These are phyloP conservation scores for Anastrepha ludens DNA, from an alignment of 1,140 invertebrate species.

Conservation along the genomic window DNA sequence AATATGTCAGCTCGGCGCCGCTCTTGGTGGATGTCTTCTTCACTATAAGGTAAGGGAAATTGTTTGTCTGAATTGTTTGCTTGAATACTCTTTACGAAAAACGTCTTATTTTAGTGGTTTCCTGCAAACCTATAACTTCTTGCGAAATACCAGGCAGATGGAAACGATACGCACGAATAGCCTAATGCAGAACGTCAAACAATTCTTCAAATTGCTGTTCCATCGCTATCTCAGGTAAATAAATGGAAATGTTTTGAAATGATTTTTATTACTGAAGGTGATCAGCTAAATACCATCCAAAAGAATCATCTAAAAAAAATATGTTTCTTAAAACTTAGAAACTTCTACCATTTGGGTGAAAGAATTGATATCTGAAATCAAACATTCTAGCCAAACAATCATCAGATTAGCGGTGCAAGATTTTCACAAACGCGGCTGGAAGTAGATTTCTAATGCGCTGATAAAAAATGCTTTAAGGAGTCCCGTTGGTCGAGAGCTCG, in stretches of 20 bases:
- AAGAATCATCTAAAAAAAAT: no score
- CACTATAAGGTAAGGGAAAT: conserved; percentile 66
- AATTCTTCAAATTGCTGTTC: conserved; percentile 69
- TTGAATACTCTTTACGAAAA: not conserved
- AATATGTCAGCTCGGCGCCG: conserved; percentile 69
- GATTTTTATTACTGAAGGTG: no score
- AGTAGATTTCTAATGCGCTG: no score
- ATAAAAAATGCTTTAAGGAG: no score
- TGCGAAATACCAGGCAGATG: conserved; percentile 67
- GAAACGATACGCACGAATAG: conserved; percentile 65
- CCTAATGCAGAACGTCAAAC: conserved; percentile 62
- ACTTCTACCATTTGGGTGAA: no score
- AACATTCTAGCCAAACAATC: no score
- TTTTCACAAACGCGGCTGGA: no score
- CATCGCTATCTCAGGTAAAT: conserved; percentile 69
- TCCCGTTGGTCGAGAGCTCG: no score
- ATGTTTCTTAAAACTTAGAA: no score
- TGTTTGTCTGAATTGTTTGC: not conserved
- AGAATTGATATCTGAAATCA: no score
- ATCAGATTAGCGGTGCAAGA: no score
- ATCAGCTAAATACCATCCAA: no score
- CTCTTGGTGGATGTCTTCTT: conserved; percentile 73
- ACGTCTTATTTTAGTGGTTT: conserved; percentile 64
- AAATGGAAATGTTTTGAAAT: not conserved
- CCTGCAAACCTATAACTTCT: conserved; percentile 71